phyloP scores from a whole-genome alignment of 2,888 invertebrate species.

The Lochmaea crataegi region DNA sequence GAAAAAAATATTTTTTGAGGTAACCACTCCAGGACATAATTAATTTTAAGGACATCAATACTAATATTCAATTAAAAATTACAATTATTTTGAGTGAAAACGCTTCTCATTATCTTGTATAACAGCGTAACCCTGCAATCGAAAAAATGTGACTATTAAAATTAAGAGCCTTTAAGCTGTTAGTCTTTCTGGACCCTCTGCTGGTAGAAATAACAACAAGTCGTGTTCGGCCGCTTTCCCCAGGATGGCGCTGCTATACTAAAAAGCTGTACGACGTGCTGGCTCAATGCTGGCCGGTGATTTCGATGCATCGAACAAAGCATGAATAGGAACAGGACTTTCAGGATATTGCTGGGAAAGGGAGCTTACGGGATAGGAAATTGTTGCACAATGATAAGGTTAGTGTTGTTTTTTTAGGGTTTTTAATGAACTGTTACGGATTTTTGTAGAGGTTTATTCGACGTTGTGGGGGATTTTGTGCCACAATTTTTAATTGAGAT shows the following conservation, averaged over 20 bases:
- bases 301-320: slow-evolving; percentile 33
- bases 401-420: slow-evolving; percentile 33
- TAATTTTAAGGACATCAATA: no score
- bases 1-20: no score
- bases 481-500: slow-evolving; percentile 15
- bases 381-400: slow-evolving; percentile 37
- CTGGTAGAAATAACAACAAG: slow-evolving; percentile 43
- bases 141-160: neutral
- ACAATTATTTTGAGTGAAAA: no score
- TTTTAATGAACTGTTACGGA: slow-evolving; percentile 31
- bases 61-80: no score
- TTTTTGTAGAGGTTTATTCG: slow-evolving; percentile 26
- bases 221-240: slow-evolving; percentile 39
- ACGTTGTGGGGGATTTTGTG: slow-evolving; percentile 10
- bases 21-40: no score
- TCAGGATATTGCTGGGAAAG: slow-evolving; percentile 41
- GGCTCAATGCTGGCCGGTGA: slow-evolving; percentile 7
- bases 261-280: slow-evolving; percentile 33
- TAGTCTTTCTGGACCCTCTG: slow-evolving; percentile 41
- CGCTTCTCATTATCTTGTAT: neutral
- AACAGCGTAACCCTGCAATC: neutral
- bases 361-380: slow-evolving; percentile 40
- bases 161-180: neutral
- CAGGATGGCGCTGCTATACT: slow-evolving; percentile 48
- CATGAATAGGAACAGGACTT: slow-evolving; percentile 30